Evolutionary conservation across 1,140 invertebrate genomes (phyloP).

Genomic region (Drosophila melanogaster): DNA sequence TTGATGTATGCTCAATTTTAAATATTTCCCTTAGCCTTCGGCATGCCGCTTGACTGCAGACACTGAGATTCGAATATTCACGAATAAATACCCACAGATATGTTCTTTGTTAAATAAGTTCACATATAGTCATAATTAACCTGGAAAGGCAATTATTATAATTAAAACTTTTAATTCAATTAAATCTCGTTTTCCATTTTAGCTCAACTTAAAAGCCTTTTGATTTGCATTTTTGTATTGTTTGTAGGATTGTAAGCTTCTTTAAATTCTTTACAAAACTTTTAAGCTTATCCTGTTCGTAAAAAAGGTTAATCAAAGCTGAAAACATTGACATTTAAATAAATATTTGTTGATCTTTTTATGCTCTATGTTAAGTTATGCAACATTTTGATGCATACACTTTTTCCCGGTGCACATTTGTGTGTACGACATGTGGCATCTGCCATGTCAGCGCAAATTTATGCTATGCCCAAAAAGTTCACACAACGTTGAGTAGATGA

Average conservation of each 20-base stretch:
- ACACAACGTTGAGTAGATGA: slow-evolving; percentile 46
- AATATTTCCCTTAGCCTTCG: slow-evolving; percentile 42
- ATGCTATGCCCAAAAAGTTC: slow-evolving; percentile 34
- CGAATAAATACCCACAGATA: background rate
- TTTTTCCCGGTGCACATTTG: background rate
- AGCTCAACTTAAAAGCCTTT: no score
- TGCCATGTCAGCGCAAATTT: slow-evolving; percentile 46
- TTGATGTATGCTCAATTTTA: slow-evolving; percentile 55
- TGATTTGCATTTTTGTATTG: no score
- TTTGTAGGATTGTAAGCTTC: no score
- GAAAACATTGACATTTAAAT: no score
- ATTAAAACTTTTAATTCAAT: background rate
- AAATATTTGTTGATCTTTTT: no score
- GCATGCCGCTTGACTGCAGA: slow-evolving; percentile 1
- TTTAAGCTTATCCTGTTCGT: no score
- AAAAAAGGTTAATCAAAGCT: no score
- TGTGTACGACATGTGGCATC: slow-evolving; percentile 28
- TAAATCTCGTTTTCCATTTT: background rate
- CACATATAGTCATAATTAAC: background rate
- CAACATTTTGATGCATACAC: background rate
- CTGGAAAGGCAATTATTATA: background rate
- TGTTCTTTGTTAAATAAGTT: no score
- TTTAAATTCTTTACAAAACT: no score
- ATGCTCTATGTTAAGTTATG: background rate
- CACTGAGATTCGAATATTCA: slow-evolving; percentile 10